phyloP scores from a whole-genome alignment of 2,797 vertebrate species.

The Valencia hispanica region DNA sequence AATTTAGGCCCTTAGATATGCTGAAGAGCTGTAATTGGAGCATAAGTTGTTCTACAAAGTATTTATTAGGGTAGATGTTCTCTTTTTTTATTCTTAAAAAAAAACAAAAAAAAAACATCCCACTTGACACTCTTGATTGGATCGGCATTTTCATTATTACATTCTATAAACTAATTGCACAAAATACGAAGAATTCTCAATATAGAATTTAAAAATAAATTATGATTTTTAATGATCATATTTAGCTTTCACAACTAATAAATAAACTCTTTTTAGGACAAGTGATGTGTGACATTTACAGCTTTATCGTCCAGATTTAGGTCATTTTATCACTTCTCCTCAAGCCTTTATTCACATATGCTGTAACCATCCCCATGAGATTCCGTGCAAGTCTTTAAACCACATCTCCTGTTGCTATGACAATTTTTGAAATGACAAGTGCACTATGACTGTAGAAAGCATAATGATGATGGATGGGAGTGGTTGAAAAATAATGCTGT shows the following conservation, averaged over 20 bases:
- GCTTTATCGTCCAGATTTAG: conserved; percentile 3
- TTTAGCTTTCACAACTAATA: not conserved
- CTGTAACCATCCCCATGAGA: not conserved
- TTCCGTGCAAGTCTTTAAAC: conserved; percentile 2
- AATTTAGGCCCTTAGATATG: not conserved
- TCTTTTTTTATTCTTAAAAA: not conserved
- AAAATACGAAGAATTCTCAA: not conserved
- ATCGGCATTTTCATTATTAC: too few species aligned
- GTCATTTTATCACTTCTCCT: not conserved
- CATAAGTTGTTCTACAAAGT: not conserved
- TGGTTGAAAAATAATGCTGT: conserved; percentile 1
- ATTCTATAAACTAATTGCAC: too few species aligned
- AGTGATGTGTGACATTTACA: not conserved
- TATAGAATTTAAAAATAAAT: not conserved
- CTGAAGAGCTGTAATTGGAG: not conserved
- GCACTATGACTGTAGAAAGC: not conserved
- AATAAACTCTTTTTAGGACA: not conserved
- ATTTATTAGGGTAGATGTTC: not conserved
- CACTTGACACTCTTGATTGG: too few species aligned
- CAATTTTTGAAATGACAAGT: conserved; percentile 5
- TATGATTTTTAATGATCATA: not conserved
- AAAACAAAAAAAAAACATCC: not conserved
- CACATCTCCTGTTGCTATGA: conserved; percentile 14
- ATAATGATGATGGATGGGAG: conserved; percentile 11
- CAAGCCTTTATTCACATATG: not conserved